These are phyloP conservation scores for Drosophila maculinotata DNA, from an alignment of 2,888 invertebrate species.

Conservation along the genomic window DNA sequence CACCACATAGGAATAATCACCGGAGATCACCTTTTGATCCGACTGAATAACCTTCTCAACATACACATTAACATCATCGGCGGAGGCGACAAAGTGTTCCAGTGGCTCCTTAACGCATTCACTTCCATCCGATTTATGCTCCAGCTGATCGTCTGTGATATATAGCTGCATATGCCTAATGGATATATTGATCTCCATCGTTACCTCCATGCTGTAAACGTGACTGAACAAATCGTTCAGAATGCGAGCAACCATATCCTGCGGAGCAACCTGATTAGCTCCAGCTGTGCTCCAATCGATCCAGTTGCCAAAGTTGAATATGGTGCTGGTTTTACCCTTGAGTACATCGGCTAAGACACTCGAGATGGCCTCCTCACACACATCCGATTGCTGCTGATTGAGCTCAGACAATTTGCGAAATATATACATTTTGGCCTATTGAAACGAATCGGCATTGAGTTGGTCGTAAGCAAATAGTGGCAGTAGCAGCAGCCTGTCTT, in stretches of 20 bases:
- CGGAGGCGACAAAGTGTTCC: constrained; percentile 47
- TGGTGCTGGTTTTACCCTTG: constrained; percentile 41
- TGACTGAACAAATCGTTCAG: constrained; percentile 44
- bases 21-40: not conserved
- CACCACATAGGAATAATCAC: constrained; percentile 16
- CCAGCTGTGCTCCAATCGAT: too few species aligned
- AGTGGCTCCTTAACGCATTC: not conserved
- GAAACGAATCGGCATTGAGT: constrained; percentile 29
- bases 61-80: constrained; percentile 48
- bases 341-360: constrained; percentile 49
- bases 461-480: not conserved
- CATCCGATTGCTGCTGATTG: constrained; percentile 35
- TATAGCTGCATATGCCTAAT: constrained; percentile 32
- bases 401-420: constrained; percentile 57
- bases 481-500: constrained; percentile 21
- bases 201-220: constrained; percentile 35
- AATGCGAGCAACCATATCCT: constrained; percentile 40
- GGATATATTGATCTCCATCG: constrained; percentile 45
- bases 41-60: constrained; percentile 29
- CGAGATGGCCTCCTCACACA: constrained; percentile 45
- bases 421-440: constrained; percentile 58
- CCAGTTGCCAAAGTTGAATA: constrained; percentile 46
- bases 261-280: not conserved
- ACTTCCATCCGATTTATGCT: not conserved
- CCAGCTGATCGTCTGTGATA: not conserved